Evolutionary conservation across 2,113 vertebrate genomes (phyloP), one percentile per base, ranked within the genome.

Genomic region (Redunca redunca): DNA sequence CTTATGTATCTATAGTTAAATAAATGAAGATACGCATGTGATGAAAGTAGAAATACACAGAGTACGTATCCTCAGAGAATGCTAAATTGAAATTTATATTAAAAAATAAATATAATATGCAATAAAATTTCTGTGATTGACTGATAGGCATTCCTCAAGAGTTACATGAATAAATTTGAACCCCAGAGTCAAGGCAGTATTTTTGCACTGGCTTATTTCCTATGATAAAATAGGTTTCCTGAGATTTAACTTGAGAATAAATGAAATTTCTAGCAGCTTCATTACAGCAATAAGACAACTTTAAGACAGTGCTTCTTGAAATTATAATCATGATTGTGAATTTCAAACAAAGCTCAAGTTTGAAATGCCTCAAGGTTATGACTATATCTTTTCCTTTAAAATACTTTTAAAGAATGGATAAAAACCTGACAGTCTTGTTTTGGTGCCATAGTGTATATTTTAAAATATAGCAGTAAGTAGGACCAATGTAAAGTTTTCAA

Each of bases 191-290:
- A 90, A 60, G 82, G 88, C 36, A 64, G 62, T 82, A 74, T 92
- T 95, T 97, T 83, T 95, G 74, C 43, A 93, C 43, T 46, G 60
- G 85, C 91, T 96, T 92, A 93, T 98, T 98, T 97, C 74, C 92
- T 97, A 26, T 50, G 71, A 98, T 92, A 88, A 97, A 97, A 98
- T 93, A 96, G 95, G 89, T 28, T 92, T 95, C 87, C 21, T 95
- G 94, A 97, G 94, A 98, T 94, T 97, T 97, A 95, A 62, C 53
- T 88, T 77, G 88, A 93, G 48, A 96, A 91, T 96, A 98, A 95
- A 95, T 98, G 91, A 97, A 97, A 90, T 95, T 91, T 96, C 93
- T 83, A 96, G 86, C 94, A 96, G 94, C 83, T 97, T 94, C 78
- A 97, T 96, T 91, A 87, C 17, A 96, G 94, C 21, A 96, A 67